Evolutionary conservation across 2,797 vertebrate species (phyloP).

Genomic region (Miopithecus talapoin): DNA sequence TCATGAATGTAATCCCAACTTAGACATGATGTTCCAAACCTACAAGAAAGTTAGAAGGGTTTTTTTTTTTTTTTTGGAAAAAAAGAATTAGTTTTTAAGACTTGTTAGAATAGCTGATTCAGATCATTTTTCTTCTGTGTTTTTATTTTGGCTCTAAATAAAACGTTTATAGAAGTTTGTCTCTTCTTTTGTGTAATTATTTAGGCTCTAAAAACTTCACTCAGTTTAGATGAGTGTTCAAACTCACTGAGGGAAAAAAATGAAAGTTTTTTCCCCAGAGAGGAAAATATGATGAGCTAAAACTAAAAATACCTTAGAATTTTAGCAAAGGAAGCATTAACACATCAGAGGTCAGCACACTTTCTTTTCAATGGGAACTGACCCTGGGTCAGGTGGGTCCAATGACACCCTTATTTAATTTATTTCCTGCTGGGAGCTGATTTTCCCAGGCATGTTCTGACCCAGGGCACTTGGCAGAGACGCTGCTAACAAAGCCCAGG

Average conservation of each 20-base stretch:
- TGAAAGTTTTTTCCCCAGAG: not conserved
- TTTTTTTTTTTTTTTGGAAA: not conserved
- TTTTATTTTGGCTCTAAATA: conserved; percentile 60
- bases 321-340: conserved; percentile 47
- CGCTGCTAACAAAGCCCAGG: not conserved
- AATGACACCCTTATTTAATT: not conserved
- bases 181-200: conserved; percentile 42
- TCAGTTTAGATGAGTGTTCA: conserved; percentile 22
- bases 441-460: conserved; percentile 27
- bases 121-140: not conserved
- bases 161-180: not conserved
- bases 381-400: not conserved
- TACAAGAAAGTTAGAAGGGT: not conserved
- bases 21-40: not conserved
- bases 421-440: conserved; percentile 36
- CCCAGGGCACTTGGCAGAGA: not conserved
- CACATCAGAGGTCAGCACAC: not conserved
- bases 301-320: conserved; percentile 59
- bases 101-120: not conserved
- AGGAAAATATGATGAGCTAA: conserved; percentile 27
- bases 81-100: not conserved
- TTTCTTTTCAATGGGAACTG: conserved; percentile 54
- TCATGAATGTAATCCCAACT: not conserved
- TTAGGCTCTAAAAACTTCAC: conserved; percentile 48
- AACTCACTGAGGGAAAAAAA: conserved; percentile 39